Conservation (phyloP, 2,113 vertebrate genomes). For the Cercocebus atys region DNA sequence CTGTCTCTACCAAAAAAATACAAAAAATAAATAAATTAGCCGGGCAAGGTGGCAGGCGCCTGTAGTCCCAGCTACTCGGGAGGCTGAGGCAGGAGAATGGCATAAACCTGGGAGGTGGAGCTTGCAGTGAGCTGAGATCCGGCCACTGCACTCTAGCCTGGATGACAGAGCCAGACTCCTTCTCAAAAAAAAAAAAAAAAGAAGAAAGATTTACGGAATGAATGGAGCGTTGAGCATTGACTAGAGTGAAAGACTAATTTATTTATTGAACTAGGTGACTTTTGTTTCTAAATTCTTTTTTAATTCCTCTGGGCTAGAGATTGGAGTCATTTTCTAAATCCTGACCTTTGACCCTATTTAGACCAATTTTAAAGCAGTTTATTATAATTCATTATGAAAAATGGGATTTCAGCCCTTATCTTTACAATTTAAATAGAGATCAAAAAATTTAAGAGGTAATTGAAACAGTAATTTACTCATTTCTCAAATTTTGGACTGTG, state of each 20-base stretch:
- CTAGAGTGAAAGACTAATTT: neutral
- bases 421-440: neutral
- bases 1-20: no score
- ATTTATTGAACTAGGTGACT: neutral
- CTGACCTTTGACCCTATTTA: neutral
- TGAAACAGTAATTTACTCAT: neutral
- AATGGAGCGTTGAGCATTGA: neutral
- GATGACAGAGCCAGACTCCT: no score
- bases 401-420: neutral
- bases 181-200: no score
- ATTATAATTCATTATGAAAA: neutral
- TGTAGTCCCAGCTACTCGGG: no score
- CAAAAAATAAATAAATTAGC: no score
- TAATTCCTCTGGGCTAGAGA: neutral
- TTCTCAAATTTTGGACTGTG: neutral
- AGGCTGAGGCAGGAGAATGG: no score
- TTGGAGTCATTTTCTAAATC: neutral
- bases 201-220: neutral
- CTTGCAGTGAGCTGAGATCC: no score
- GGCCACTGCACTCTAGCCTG: no score
- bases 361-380: neutral
- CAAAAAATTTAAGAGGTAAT: neutral
- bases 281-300: neutral
- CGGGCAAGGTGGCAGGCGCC: no score
- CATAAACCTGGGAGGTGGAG: no score